Evolutionary conservation across 1,140 invertebrate species (phyloP), one percentile per base, ranked within the genome.

Genomic region (Eurosta solidaginis): DNA sequence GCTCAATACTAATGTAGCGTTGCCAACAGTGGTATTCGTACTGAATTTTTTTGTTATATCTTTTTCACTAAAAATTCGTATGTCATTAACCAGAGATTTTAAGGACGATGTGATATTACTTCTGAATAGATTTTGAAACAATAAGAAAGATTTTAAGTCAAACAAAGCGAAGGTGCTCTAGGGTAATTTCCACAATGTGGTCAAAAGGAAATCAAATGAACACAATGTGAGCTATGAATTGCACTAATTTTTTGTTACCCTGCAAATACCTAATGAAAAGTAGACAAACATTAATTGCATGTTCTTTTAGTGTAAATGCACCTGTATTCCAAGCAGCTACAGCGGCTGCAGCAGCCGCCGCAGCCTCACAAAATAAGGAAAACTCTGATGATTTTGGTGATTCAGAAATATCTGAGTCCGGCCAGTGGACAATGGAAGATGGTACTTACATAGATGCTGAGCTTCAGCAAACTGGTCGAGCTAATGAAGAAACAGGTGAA

Each of bases 391-490:
- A 82, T 52, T 78, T 78, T 10, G 74, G 75, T 17, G 80, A 80
- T 9, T 49, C 79, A 9, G 81, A 82, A 42, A 49, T 44, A 73
- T 74, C 76, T 7, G 80, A 82, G 9, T 80, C 82, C 22, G 82
- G 82, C 79, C 83, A 80, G 22, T 78, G 80, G 59, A 42, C 81
- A 42, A 73, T 77, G 54, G 78, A 79, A 47, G 85, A 86, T 33
- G 85, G 83, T 36, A 82, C 82, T 0, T 86, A 82, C 27, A 49
- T 80, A 17, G 84, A 85, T 36, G 79, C 78, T 1, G 83, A 86
- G n/a, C 80, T 84, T 42, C 84, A 86, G 63, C 82, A 83, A 20
- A 78, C 79, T 7, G 82, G 82, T 73, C 78, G 83, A 6, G 10
- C 52, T 7, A 79, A 74, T 52, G 78, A 76, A 17, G 75, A 76